Conservation (phyloP, 2,113 vertebrate genomes). For the Zonotrichia leucophrys region DNA sequence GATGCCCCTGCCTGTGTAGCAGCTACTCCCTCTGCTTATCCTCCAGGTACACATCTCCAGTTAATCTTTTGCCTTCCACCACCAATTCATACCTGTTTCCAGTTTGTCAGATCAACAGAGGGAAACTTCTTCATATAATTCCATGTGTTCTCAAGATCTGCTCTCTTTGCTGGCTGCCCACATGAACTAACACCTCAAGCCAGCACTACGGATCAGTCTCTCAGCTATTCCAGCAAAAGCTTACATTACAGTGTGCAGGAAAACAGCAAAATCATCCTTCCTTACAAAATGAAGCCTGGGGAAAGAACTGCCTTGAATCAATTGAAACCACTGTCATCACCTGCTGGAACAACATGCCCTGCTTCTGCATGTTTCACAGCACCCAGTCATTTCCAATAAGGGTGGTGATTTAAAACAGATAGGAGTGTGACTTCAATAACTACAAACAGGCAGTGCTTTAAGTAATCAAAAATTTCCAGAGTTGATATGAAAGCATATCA, state of each 20-base stretch:
- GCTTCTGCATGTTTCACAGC: background rate
- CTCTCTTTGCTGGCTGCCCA: background rate
- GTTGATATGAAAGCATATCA: rapidly evolving
- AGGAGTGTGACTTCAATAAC: background rate
- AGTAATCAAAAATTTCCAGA: background rate
- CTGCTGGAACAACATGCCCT: background rate
- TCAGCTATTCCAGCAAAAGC: background rate
- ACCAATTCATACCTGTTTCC: background rate
- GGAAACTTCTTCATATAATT: background rate
- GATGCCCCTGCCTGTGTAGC: background rate
- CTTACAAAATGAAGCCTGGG: background rate
- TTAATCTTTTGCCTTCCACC: background rate
- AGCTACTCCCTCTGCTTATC: background rate
- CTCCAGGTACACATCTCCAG: background rate
- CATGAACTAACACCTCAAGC: background rate
- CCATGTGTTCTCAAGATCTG: background rate
- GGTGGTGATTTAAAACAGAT: background rate
- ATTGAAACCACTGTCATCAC: background rate
- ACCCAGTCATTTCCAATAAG: background rate
- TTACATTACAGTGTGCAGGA: background rate
- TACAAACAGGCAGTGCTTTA: background rate
- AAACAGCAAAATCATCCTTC: background rate
- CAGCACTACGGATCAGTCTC: background rate
- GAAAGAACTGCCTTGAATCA: background rate
- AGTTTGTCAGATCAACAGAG: background rate